These are phyloP conservation scores for Didymodactylos carnosus DNA, from an alignment of 2,888 invertebrate genomes.

Conservation along the genomic window DNA sequence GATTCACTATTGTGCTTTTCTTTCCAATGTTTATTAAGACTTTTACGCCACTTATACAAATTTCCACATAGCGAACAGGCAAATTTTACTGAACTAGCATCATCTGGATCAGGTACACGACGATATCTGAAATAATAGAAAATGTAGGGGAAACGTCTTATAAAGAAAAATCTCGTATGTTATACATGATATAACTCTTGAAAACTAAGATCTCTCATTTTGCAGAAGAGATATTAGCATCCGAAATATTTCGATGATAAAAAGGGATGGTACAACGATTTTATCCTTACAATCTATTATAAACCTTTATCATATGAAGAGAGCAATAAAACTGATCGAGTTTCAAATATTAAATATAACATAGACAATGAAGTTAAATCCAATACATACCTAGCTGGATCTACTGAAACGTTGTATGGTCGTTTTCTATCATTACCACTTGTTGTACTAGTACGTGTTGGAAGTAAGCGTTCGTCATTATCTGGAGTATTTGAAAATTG, in stretches of 20 bases:
- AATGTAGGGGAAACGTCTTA: too few species aligned
- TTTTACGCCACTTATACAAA: slow-evolving; percentile 33
- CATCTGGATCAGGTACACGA: not conserved
- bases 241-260: too few species aligned
- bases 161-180: too few species aligned
- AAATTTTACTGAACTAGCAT: slow-evolving; percentile 23
- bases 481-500: too few species aligned
- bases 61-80: slow-evolving; percentile 34
- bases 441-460: not conserved
- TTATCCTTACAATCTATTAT: slow-evolving; percentile 1
- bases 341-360: too few species aligned
- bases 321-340: too few species aligned
- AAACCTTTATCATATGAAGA: too few species aligned
- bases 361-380: too few species aligned
- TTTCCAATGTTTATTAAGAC: slow-evolving; percentile 35
- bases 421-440: not conserved
- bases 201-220: too few species aligned
- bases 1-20: slow-evolving; percentile 31
- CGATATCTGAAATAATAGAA: not conserved
- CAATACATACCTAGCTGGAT: slow-evolving; percentile 9
- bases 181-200: too few species aligned
- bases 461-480: not conserved
- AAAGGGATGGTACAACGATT: too few species aligned
- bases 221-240: too few species aligned
- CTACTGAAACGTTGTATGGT: slow-evolving; percentile 14